Percentiles rank a stretch among this genome's conserved stretches.
phyloP scores from a whole-genome alignment of 2,797 vertebrate species.

The Chloroceryle amazona region DNA sequence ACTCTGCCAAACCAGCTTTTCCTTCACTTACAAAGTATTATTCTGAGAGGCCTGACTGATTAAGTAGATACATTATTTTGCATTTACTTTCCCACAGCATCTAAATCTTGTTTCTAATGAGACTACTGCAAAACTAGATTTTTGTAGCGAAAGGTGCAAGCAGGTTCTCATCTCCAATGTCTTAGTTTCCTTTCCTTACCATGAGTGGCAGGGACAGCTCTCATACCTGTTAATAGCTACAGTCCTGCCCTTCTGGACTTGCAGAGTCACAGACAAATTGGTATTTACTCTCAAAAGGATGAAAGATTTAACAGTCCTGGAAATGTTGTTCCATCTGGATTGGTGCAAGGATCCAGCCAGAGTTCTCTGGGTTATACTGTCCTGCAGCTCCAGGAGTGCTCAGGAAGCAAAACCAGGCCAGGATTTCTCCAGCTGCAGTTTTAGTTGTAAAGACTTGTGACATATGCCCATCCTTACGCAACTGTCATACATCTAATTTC shows the following conservation, averaged over 20 bases:
- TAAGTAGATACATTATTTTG: not conserved
- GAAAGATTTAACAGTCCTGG: not conserved
- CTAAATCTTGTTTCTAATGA: not conserved
- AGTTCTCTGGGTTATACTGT: not conserved
- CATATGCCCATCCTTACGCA: not conserved
- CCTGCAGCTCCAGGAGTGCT: not conserved
- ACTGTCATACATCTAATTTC: not conserved
- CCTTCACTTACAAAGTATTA: not conserved
- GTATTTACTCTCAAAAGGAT: not conserved
- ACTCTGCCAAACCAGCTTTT: not conserved
- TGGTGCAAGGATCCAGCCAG: not conserved
- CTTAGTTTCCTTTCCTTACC: not conserved
- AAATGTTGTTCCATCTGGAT: not conserved
- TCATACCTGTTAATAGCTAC: accelerated
- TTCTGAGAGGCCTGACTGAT: not conserved
- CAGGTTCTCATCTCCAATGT: not conserved
- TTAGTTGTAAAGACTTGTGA: not conserved
- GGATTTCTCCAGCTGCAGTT: not conserved
- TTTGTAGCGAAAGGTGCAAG: not conserved
- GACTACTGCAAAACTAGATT: not conserved
- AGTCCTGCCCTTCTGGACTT: not conserved
- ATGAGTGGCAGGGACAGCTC: not conserved
- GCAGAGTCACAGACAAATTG: not conserved
- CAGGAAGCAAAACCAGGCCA: not conserved
- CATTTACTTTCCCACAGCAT: not conserved